Evolutionary conservation across 2,797 vertebrate species (phyloP).

Genomic region (Melanotaenia trifasciata): DNA sequence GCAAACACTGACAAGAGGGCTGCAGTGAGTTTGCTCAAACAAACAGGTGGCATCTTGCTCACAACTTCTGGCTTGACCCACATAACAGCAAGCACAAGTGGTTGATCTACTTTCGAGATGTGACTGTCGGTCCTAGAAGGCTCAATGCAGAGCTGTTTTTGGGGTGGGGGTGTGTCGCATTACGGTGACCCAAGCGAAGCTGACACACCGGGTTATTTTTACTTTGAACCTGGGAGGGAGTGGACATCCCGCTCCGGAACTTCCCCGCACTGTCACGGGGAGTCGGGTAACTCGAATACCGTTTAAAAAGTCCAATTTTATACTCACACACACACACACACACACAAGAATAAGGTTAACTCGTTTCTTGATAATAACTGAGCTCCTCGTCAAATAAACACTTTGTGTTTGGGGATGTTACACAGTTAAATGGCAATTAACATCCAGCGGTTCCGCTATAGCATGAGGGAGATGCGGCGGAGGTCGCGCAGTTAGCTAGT

Average conservation of each 20-base stretch:
- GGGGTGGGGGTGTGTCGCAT: constrained; percentile 63
- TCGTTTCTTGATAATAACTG: rapidly evolving
- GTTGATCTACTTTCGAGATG: constrained; percentile 20
- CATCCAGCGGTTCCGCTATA: constrained; percentile 23
- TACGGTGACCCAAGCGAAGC: constrained; percentile 64
- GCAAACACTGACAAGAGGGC: neutral
- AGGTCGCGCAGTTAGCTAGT: constrained; percentile 38
- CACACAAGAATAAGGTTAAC: neutral
- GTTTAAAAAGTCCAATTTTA: neutral
- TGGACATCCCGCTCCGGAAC: constrained; percentile 76
- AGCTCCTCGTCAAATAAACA: neutral
- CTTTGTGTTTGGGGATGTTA: neutral
- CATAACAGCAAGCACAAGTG: constrained; percentile 11
- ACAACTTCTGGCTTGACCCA: constrained; percentile 53
- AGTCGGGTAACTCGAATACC: neutral
- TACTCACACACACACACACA: neutral
- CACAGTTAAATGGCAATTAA: neutral
- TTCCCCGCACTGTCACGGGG: constrained; percentile 71
- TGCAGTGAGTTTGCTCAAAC: constrained; percentile 11
- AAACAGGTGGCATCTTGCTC: constrained; percentile 62
- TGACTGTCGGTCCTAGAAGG: constrained; percentile 1
- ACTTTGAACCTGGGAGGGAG: constrained; percentile 52
- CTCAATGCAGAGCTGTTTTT: constrained; percentile 1
- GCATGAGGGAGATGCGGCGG: constrained; percentile 16
- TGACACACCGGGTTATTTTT: constrained; percentile 82